phyloP scores from a whole-genome alignment of 2,113 vertebrate species.

The Phaethon lepturus region DNA sequence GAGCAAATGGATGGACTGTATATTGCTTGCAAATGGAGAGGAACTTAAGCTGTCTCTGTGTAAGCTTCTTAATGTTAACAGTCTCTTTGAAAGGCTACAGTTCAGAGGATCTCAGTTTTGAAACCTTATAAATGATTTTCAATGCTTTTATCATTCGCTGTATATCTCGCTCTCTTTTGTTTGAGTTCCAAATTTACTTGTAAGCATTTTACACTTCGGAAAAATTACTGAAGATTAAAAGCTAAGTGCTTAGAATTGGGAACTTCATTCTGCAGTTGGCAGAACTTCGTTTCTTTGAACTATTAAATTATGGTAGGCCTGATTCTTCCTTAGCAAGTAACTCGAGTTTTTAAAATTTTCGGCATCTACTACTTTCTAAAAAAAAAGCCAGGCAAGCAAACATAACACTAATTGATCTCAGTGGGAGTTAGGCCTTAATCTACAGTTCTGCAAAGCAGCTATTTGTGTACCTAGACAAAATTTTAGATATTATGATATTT shows the following conservation, averaged over 20 bases:
- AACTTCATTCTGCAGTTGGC: neutral
- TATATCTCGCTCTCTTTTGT: neutral
- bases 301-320: neutral
- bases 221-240: neutral
- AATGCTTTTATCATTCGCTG: neutral
- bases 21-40: neutral
- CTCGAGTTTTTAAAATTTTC: neutral
- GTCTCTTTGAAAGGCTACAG: neutral
- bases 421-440: neutral
- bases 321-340: neutral
- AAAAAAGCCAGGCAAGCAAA: neutral
- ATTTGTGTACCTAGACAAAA: neutral
- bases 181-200: neutral
- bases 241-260: neutral
- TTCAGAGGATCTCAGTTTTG: neutral
- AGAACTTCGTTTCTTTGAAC: slow-evolving; percentile 1
- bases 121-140: neutral
- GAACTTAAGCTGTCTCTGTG: neutral
- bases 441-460: neutral
- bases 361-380: neutral
- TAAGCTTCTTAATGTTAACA: neutral
- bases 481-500: neutral
- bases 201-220: neutral
- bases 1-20: neutral
- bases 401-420: neutral